A percentile compares a stretch with the other conserved stretches of the same genome.
phyloP scores from a whole-genome alignment of 2,888 invertebrate genomes.

The Platynereis dumerilii region DNA sequence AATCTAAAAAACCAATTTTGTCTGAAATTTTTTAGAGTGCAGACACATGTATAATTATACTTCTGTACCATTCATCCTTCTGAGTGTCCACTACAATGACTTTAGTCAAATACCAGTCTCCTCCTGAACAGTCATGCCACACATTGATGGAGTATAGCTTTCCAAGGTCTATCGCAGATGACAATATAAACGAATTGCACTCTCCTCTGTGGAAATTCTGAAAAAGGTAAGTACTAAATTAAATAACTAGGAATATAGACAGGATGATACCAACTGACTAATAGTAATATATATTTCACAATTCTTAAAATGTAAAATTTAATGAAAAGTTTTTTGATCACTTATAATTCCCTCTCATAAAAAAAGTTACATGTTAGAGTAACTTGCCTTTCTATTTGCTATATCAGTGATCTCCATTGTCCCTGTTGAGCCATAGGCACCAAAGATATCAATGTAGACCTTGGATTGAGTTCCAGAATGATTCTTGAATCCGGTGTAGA shows the following conservation, averaged over 20 bases:
- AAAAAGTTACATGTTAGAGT: too few species aligned
- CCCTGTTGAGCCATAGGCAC: background rate
- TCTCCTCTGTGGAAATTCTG: background rate
- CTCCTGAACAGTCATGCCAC: slow-evolving; percentile 2
- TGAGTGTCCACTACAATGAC: background rate
- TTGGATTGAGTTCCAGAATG: background rate
- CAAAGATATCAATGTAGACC: background rate
- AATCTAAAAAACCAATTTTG: too few species aligned
- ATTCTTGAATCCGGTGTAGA: background rate
- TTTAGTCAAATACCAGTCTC: slow-evolving; percentile 3
- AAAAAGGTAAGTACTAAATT: too few species aligned
- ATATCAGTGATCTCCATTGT: background rate
- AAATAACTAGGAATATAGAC: too few species aligned
- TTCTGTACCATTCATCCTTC: too few species aligned
- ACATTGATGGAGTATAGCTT: background rate
- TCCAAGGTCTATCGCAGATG: background rate
- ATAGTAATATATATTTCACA: too few species aligned
- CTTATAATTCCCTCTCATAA: too few species aligned
- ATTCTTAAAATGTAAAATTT: too few species aligned
- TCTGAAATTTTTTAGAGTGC: too few species aligned
- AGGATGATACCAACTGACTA: too few species aligned
- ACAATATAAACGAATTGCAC: background rate
- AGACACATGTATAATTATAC: too few species aligned
- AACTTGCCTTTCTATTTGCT: background rate
- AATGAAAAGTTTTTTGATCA: too few species aligned